These are phyloP conservation scores for Cochlearius cochlearius DNA, from an alignment of 2,113 vertebrate species.

Conservation along the genomic window DNA sequence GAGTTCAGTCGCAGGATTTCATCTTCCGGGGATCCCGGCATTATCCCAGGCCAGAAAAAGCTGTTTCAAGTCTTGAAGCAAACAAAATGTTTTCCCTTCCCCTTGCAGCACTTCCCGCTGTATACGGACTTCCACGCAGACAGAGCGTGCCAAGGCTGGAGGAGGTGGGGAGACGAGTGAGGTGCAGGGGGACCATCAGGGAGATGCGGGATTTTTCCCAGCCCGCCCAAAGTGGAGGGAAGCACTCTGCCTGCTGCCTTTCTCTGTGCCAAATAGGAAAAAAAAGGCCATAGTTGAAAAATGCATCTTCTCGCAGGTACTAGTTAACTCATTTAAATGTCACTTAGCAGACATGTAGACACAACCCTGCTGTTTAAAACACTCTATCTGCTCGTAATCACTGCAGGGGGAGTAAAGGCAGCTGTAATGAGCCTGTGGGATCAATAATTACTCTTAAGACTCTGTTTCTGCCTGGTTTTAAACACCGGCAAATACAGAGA, in stretches of 20 bases:
- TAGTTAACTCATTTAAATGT: slow-evolving; percentile 22
- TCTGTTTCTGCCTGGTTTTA: not conserved
- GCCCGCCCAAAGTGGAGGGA: not conserved
- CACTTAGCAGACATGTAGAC: not conserved
- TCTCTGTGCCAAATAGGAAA: not conserved
- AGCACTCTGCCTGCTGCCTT: not conserved
- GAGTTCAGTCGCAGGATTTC: not conserved
- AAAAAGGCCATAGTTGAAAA: not conserved
- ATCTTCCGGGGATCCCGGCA: not conserved
- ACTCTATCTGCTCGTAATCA: not conserved
- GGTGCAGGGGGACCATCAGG: not conserved
- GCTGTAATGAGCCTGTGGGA: not conserved
- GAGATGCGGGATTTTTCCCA: fast-evolving
- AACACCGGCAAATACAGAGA: not conserved
- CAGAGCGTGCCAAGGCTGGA: fast-evolving
- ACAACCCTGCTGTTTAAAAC: slow-evolving; percentile 11
- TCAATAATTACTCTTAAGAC: not conserved
- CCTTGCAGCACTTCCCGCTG: not conserved
- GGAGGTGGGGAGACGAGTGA: not conserved
- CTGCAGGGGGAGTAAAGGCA: not conserved
- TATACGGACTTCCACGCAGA: not conserved
- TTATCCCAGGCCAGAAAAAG: not conserved
- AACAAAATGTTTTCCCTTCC: not conserved
- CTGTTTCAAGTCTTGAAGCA: not conserved
- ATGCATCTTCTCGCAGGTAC: not conserved